Base-by-base conservation (phyloP, 2,113 vertebrate species). In the Ailuropoda melanoleuca region DNA sequence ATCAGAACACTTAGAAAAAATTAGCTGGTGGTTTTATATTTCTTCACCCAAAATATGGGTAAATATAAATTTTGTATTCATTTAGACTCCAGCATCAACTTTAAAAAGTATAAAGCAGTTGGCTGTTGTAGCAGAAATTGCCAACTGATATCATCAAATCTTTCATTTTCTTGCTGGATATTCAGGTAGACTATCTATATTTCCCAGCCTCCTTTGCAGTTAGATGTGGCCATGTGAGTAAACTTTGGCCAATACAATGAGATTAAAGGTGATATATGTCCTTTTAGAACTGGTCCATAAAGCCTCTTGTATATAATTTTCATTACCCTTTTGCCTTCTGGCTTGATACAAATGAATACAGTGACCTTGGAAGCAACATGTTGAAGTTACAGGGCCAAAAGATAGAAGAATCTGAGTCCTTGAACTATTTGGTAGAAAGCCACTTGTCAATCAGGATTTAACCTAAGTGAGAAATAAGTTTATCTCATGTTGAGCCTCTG, bases 371-470 rank as follows among this genome's bases (percentile, higher is more conserved):
- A 70, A 92, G 21, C 55, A 80, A 3, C 9, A 50, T 39, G 15
- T 24, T 93, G 46, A 84, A 58, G 19, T 15, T 74, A 66, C 8
- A 86, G 31, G 87, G 55, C 17, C 62, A 84, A 10, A 90, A 6
- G 29, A 19, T n/a, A 58, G 53, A 37, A 80, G 82, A 96, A 88
- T 39, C 23, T 50, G 48, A 24, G 9, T 50, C 12, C 46, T 62
- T 94, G n/a, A 95, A 29, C 81, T n/a, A 78, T 92, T 92, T 92
- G n/a, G 3, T 89, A 55, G 66, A 66, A 95, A 92, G 10, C 7
- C 31, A 81, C 19, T 89, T 74, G 43, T 95, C 70, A 77, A 77
- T 80, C n/a, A 88, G 50, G 8, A 77, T 85, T 93, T 87, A 43
- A 56, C 14, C 50, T 82, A 50, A 70, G 14, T 86, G 72, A 95